Evolutionary conservation across 2,113 vertebrate genomes (phyloP).

Genomic region (Pandion haliaetus): DNA sequence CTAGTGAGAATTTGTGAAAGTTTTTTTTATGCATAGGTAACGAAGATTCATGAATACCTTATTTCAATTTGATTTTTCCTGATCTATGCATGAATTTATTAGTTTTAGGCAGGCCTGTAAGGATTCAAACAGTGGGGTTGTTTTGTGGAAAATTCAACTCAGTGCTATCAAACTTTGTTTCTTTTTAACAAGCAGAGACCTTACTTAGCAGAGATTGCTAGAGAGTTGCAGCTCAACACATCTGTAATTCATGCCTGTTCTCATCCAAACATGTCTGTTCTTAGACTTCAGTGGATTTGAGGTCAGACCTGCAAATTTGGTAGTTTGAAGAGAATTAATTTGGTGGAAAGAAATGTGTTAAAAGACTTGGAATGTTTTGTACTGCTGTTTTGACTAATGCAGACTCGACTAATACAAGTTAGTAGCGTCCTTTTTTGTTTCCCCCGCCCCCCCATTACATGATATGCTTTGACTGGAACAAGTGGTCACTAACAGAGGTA

Average conservation of each 20-base stretch:
- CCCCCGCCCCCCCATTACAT: neutral
- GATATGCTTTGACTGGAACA: neutral
- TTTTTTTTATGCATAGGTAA: neutral
- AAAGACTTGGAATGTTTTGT: neutral
- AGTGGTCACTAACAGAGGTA: neutral
- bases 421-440: neutral
- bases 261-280: neutral
- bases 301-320: neutral
- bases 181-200: neutral
- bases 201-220: neutral
- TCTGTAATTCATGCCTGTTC: neutral
- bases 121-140: neutral
- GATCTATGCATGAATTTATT: neutral
- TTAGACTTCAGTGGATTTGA: neutral
- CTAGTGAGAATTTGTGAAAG: neutral
- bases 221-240: neutral
- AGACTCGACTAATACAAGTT: neutral
- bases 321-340: neutral
- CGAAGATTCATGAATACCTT: conserved; percentile 8
- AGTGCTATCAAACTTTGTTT: neutral
- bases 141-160: neutral
- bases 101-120: neutral
- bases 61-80: neutral
- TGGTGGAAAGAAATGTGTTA: neutral
- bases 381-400: neutral